Evolutionary conservation across 2,113 vertebrate species (phyloP).

Genomic region (Oryzias celebensis): DNA sequence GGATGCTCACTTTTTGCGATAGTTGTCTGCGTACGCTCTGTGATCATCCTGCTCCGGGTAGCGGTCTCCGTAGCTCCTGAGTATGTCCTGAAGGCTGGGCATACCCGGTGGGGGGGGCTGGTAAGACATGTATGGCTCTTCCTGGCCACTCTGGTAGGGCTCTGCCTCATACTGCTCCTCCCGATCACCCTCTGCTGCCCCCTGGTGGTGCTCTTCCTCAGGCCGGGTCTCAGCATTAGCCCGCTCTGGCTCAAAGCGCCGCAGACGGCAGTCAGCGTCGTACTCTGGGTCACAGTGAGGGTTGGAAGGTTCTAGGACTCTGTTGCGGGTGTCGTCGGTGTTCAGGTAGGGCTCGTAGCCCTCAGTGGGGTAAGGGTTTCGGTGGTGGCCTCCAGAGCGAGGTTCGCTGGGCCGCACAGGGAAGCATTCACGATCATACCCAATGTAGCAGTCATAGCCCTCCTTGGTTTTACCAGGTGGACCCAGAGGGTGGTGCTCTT

Average conservation of each 20-base stretch:
- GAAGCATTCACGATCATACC: conserved; percentile 78
- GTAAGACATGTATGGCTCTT: conserved; percentile 72
- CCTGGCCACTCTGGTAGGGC: conserved; percentile 77
- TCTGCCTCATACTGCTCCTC: conserved; percentile 66
- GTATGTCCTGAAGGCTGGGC: conserved; percentile 74
- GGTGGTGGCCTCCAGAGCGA: conserved; percentile 50
- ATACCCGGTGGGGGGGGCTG: conserved; percentile 55
- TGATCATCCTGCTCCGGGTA: conserved; percentile 70
- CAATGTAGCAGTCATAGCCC: conserved; percentile 79
- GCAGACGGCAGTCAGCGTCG: conserved; percentile 76
- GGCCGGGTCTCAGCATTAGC: conserved; percentile 22
- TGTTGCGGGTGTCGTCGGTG: conserved; percentile 60
- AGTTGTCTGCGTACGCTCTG: conserved; percentile 73
- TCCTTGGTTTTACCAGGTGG: conserved; percentile 81
- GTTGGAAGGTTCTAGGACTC: conserved; percentile 72
- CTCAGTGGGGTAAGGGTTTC: conserved; percentile 45
- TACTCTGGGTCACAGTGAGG: conserved; percentile 80
- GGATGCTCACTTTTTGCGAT: conserved; percentile 73
- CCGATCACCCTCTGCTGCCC: conserved; percentile 45
- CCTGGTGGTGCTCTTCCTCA: conserved; percentile 49
- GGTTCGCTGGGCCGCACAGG: conserved; percentile 57
- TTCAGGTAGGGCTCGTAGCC: conserved; percentile 75
- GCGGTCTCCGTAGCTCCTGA: conserved; percentile 70
- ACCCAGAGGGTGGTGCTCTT: conserved; percentile 69
- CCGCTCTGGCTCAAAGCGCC: conserved; percentile 60